Base-by-base conservation (phyloP, 1,140 invertebrate genomes). In the Chelonus insularis region DNA sequence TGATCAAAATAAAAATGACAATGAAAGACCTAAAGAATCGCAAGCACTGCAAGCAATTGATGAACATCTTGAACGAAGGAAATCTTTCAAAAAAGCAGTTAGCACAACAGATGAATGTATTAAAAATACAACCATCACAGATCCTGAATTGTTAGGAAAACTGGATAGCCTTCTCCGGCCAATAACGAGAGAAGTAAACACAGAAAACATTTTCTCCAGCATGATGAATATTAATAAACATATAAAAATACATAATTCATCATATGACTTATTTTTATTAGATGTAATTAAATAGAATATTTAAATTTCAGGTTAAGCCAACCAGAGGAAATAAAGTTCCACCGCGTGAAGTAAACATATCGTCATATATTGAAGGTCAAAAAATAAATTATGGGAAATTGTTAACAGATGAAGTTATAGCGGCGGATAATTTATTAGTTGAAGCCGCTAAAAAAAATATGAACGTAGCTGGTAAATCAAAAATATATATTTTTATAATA, bases 371-470 rank as follows among this genome's bases (percentile, higher is more conserved):
- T 43, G 87, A 90, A 68, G 85, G 86, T 65, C 85, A 87, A 36
- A 87, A 86, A 71, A 89, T 92, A 47, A 91, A 94, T 77, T 92
- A 89, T 78, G 88, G 87, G 0, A 87, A 87, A 77, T 75, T 95
- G n/a, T 80, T 95, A 57, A 92, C 88, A 9, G 91, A 95, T 79
- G 91, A 94, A 82, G 89, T 96, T 20, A 73, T 95, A 60, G 86
- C 88, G 29, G 90, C 91, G 2, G 94, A 96, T 75, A 83, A 87
- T 68, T 81, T 90, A 39, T 76, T 96, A 18, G 84, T 95, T 14
- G 87, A 92, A 70, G 85, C 88, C 54, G 92, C 91, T 9, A 94
- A 93, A 71, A 87, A 89, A 64, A 88, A 88, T 60, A 86, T 90
- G 78, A 92, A 95, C 84, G 88, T 95, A 43, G 93, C 94, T 52